These are phyloP conservation scores for Nyleta sp. DNA, from an alignment of 2,888 invertebrate species.

Conservation along the genomic window DNA sequence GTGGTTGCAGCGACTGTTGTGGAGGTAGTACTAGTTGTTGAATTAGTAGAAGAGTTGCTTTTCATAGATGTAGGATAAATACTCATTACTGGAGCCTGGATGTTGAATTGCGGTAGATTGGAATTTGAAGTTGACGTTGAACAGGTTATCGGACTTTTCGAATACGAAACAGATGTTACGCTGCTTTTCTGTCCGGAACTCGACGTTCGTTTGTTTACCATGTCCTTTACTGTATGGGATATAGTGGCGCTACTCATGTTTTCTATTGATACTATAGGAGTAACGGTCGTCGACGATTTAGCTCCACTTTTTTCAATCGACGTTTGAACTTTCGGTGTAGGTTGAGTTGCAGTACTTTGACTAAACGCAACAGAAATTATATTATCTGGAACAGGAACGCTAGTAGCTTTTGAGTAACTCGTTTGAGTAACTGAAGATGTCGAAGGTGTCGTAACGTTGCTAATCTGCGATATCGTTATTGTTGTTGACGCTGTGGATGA, in stretches of 20 bases:
- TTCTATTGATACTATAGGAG: slow-evolving; percentile 14
- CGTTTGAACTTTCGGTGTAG: slow-evolving; percentile 24
- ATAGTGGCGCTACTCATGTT: slow-evolving; percentile 66
- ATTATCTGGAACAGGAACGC: not conserved
- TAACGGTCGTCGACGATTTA: not conserved
- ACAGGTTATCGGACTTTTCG: slow-evolving; percentile 24
- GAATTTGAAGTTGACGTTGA: slow-evolving; percentile 23
- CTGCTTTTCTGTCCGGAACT: slow-evolving; percentile 28
- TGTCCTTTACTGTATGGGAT: slow-evolving; percentile 73
- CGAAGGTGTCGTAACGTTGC: slow-evolving; percentile 4
- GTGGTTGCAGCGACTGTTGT: not conserved
- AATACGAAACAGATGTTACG: slow-evolving; percentile 12
- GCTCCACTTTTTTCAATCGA: slow-evolving; percentile 22
- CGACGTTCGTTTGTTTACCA: slow-evolving; percentile 35
- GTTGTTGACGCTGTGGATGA: not conserved
- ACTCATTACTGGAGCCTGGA: slow-evolving; percentile 75
- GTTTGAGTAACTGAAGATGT: not conserved
- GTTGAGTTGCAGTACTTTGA: slow-evolving; percentile 11
- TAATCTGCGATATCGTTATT: slow-evolving; percentile 1
- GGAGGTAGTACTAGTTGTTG: not conserved
- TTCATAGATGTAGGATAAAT: slow-evolving; percentile 74
- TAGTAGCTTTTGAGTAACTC: not conserved
- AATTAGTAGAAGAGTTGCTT: slow-evolving; percentile 55
- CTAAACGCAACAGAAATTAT: slow-evolving; percentile 2
- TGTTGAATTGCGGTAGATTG: slow-evolving; percentile 65